These are phyloP conservation scores for Leptatherina wallacei DNA, from an alignment of 2,797 vertebrate genomes.

Conservation along the genomic window DNA sequence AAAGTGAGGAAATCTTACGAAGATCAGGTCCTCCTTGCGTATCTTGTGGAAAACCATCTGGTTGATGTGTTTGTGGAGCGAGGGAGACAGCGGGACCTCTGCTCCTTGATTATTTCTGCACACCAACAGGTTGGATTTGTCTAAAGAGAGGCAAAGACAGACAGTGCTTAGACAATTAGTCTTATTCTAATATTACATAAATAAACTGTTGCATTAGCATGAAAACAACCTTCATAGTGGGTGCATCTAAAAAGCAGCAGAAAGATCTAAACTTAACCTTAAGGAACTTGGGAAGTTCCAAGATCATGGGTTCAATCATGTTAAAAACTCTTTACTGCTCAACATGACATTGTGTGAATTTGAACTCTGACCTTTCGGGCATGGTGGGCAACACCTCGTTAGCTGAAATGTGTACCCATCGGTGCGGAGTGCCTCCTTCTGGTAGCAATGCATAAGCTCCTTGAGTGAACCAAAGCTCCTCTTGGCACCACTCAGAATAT, in stretches of 20 bases:
- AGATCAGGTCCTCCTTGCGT: conserved; percentile 91
- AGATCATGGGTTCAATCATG: neutral
- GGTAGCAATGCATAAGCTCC: conserved; percentile 95
- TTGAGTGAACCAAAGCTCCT: conserved; percentile 89
- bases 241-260: neutral
- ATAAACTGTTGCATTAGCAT: neutral
- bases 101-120: conserved; percentile 88
- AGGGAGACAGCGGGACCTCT: conserved; percentile 87
- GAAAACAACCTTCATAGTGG: neutral
- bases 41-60: conserved; percentile 99
- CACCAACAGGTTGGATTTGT: conserved; percentile 95
- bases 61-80: conserved; percentile 89
- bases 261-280: neutral
- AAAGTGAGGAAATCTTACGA: conserved; percentile 87
- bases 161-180: neutral
- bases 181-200: neutral
- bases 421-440: conserved; percentile 95
- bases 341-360: neutral
- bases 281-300: neutral
- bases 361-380: conserved; percentile 87
- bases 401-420: conserved; percentile 97
- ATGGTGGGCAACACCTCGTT: conserved; percentile 92
- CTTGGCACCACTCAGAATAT: conserved; percentile 91
- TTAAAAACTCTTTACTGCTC: neutral
- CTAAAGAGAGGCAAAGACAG: conserved; percentile 69